A percentile compares a stretch with the other conserved stretches of the same genome.
These are phyloP conservation scores for Cheilosia variabilis DNA, from an alignment of 2,888 invertebrate genomes.

Conservation along the genomic window DNA sequence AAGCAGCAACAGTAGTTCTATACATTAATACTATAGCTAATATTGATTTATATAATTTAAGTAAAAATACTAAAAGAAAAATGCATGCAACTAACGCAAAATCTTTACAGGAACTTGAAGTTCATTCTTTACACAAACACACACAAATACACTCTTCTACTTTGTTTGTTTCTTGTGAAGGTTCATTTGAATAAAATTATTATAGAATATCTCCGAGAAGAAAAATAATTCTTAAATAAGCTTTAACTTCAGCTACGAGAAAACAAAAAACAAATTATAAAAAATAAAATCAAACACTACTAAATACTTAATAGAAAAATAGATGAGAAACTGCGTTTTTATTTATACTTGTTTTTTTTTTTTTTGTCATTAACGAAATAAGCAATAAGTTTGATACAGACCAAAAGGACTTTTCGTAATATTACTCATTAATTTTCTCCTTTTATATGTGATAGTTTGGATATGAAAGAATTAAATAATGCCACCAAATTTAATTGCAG, in stretches of 20 bases:
- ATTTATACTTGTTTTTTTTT: background rate
- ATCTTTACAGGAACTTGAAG: conserved; percentile 52
- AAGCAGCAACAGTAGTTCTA: conserved; percentile 72
- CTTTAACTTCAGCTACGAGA: conserved; percentile 63
- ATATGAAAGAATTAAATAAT: conserved; percentile 32
- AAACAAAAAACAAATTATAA: conserved; percentile 15
- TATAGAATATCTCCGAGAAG: conserved; percentile 18
- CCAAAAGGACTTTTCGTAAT: conserved; percentile 19
- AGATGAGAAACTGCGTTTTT: conserved; percentile 14
- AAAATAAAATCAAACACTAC: conserved; percentile 48
- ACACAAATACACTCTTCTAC: conserved; percentile 39
- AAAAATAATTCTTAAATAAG: conserved; percentile 43
- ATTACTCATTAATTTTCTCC: background rate
- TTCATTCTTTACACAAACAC: conserved; percentile 53
- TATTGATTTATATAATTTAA: conserved; percentile 71
- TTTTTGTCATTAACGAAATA: conserved; percentile 3
- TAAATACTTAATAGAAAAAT: conserved; percentile 30
- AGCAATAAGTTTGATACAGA: conserved; percentile 19
- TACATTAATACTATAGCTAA: conserved; percentile 73
- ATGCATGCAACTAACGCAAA: conserved; percentile 53
- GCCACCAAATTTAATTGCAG: conserved; percentile 37
- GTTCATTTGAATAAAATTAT: conserved; percentile 31
- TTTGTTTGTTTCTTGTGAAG: conserved; percentile 52
- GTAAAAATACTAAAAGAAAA: conserved; percentile 45
- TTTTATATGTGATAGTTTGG: conserved; percentile 22